Evolutionary conservation across 1,140 invertebrate species (phyloP).

Genomic region (Procambarus virginalis): DNA sequence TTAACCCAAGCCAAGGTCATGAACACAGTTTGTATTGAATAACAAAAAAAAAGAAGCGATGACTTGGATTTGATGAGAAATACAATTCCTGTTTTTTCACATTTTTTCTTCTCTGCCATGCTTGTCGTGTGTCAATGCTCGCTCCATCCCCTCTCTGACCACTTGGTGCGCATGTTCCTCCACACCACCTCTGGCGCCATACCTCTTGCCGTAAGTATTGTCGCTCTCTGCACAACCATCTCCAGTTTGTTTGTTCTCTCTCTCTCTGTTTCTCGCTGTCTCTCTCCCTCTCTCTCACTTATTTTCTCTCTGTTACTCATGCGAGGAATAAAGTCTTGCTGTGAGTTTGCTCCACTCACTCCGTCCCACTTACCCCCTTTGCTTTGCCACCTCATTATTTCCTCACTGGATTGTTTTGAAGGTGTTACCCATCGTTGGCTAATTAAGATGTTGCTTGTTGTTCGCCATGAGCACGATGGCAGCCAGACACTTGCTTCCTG

Average conservation of each 20-base stretch:
- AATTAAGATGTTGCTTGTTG: too few species aligned
- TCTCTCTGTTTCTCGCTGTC: background rate
- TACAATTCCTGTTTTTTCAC: constrained; percentile 55
- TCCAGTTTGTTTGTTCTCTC: constrained; percentile 15
- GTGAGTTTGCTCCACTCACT: too few species aligned
- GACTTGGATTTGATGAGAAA: constrained; percentile 42
- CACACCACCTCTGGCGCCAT: constrained; percentile 34
- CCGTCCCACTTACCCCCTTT: too few species aligned
- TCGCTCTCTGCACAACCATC: constrained; percentile 37
- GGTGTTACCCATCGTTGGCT: too few species aligned
- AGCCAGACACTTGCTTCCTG: too few species aligned
- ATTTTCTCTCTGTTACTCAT: background rate
- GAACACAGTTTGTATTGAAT: constrained; percentile 16
- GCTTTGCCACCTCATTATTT: too few species aligned
- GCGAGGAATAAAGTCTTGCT: background rate
- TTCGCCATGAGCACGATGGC: too few species aligned
- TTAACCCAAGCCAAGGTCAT: constrained; percentile 12
- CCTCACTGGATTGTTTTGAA: too few species aligned
- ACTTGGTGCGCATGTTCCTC: constrained; percentile 47
- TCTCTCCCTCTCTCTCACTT: constrained; percentile 9
- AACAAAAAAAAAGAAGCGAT: constrained; percentile 38
- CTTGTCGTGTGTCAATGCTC: constrained; percentile 54
- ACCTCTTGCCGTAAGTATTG: constrained; percentile 51
- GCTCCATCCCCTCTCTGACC: constrained; percentile 33
- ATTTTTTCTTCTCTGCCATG: constrained; percentile 58